phyloP scores from a whole-genome alignment of 2,888 invertebrate genomes.

The Acanthacorydalis orientalis region DNA sequence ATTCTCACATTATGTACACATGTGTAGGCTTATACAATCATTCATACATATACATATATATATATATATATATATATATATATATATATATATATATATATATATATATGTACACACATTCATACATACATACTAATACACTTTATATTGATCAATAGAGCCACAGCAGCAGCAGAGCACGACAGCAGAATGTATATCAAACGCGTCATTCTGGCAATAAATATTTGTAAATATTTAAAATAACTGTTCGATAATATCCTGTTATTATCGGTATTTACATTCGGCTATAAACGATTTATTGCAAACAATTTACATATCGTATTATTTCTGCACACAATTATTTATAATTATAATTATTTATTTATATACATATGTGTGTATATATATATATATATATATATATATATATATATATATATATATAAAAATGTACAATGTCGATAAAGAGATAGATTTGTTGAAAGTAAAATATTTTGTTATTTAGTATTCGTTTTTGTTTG shows the following conservation, averaged over 20 bases:
- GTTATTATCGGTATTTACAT: no score
- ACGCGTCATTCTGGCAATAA: not conserved
- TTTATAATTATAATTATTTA: conserved; percentile 4
- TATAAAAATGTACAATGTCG: not conserved
- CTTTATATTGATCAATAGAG: no score
- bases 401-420: not conserved
- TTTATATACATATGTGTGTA: conserved; percentile 5
- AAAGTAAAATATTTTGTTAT: no score
- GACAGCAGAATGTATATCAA: conserved; percentile 6
- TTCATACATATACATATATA: no score
- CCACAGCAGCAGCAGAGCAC: no score
- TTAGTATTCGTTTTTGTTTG: no score
- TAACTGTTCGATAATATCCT: no score
- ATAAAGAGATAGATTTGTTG: no score
- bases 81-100: conserved; percentile 8
- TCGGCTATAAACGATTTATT: no score
- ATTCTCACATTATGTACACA: no score
- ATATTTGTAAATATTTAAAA: not conserved
- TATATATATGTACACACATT: conserved; percentile 7
- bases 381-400: conserved; percentile 5
- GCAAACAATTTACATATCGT: not conserved
- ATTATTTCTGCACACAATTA: not conserved
- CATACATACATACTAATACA: conserved; percentile 7
- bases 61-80: conserved; percentile 1
- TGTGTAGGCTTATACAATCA: no score